Conservation (phyloP, 2,888 invertebrate species). For the Blastobasis adustella region DNA sequence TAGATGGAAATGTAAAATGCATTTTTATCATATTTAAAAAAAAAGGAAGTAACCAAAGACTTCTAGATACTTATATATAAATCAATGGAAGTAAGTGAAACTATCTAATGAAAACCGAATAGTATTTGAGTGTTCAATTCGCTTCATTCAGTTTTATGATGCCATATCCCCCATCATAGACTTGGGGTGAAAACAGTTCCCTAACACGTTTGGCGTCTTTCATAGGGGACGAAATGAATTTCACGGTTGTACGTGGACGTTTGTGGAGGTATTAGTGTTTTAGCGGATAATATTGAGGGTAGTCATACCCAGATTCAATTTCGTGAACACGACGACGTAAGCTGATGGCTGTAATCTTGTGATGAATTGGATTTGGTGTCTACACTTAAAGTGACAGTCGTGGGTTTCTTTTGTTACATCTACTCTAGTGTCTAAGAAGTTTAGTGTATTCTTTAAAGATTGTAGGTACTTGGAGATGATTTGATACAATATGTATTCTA, state of each 20-base stretch:
- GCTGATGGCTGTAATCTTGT: not conserved
- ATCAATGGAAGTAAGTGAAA: not conserved
- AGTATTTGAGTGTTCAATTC: too few relatives aligned
- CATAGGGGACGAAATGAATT: conserved; percentile 50
- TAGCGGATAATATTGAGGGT: conserved; percentile 28
- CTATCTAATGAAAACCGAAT: not conserved
- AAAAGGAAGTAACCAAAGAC: not conserved
- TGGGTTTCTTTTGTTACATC: not conserved
- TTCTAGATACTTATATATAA: not conserved
- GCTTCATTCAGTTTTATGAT: not conserved
- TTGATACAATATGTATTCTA: too few relatives aligned
- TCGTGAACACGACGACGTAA: not conserved
- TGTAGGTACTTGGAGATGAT: not conserved
- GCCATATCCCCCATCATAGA: not conserved
- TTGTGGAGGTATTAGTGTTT: conserved; percentile 40
- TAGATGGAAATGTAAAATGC: not conserved
- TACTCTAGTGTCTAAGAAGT: not conserved
- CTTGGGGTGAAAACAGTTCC: conserved; percentile 2
- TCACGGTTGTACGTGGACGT: conserved; percentile 37
- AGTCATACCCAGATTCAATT: conserved; percentile 5
- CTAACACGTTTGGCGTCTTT: conserved; percentile 40
- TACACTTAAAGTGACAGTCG: not conserved
- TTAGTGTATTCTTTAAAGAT: not conserved
- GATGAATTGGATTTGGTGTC: not conserved
- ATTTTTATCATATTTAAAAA: not conserved